These are phyloP conservation scores for Tiliacea aurago DNA, from an alignment of 2,888 invertebrate species.

Conservation along the genomic window DNA sequence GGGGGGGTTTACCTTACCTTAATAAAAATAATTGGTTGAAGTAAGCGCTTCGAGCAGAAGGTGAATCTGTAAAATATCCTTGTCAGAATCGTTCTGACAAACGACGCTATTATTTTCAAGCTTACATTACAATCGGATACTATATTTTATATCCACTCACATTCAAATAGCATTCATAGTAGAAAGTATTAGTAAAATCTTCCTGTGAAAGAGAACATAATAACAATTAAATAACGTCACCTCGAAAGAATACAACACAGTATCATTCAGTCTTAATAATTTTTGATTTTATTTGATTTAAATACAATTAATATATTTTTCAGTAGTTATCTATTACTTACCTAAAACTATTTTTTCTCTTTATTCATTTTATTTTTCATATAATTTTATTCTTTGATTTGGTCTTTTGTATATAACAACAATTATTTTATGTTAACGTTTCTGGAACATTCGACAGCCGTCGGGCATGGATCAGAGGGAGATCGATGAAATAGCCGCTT, in stretches of 20 bases:
- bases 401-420: constrained; percentile 62
- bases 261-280: not conserved
- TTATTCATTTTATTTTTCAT: constrained; percentile 28
- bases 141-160: not conserved
- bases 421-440: constrained; percentile 68
- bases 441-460: constrained; percentile 78
- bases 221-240: not conserved
- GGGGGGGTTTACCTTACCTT: not conserved
- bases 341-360: not conserved
- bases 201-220: not conserved
- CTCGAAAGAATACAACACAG: constrained; percentile 7
- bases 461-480: constrained; percentile 94
- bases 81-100: not conserved
- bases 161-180: not conserved
- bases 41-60: not conserved
- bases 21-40: not conserved
- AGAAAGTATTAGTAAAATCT: not conserved
- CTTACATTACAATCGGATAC: not conserved
- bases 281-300: not conserved
- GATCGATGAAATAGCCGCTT: constrained; percentile 98
- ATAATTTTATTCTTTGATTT: constrained; percentile 55
- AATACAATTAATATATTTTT: not conserved
- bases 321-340: constrained; percentile 5
- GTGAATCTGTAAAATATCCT: not conserved
- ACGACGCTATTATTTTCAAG: not conserved